Conservation (phyloP, 2,888 invertebrate genomes). For the Agrotis clavis region DNA sequence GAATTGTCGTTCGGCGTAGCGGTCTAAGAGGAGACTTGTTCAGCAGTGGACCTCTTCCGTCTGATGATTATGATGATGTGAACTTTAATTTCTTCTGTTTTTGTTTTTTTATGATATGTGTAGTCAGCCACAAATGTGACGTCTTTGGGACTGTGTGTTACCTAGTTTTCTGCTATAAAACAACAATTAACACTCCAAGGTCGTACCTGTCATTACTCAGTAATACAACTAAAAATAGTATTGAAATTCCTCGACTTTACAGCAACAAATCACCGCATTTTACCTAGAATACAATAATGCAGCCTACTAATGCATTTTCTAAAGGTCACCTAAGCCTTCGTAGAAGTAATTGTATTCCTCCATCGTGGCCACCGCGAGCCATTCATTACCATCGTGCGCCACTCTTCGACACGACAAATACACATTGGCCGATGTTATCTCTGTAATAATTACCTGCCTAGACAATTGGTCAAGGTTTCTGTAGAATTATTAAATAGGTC, state of each 20-base stretch:
- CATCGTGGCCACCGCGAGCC: slow-evolving; percentile 9
- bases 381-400: slow-evolving; percentile 41
- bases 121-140: too few relatives aligned
- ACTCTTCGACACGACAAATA: slow-evolving; percentile 58
- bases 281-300: slow-evolving; percentile 37
- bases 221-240: neutral
- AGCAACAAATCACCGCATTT: neutral
- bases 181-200: neutral
- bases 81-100: too few relatives aligned
- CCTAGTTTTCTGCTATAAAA: too few relatives aligned
- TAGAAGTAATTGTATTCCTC: slow-evolving; percentile 47
- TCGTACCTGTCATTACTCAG: neutral
- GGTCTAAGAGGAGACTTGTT: too few relatives aligned
- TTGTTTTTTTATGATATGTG: too few relatives aligned
- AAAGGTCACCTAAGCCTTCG: slow-evolving; percentile 48
- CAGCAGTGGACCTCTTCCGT: too few relatives aligned
- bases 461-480: slow-evolving; percentile 39
- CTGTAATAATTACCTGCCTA: slow-evolving; percentile 33
- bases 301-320: slow-evolving; percentile 36
- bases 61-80: too few relatives aligned
- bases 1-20: too few relatives aligned
- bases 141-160: too few relatives aligned
- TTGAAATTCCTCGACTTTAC: neutral
- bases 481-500: slow-evolving; percentile 18
- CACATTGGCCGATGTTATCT: slow-evolving; percentile 60